Evolutionary conservation across 2,888 invertebrate species (phyloP), one percentile per base, ranked within the genome.

Genomic region (Oscheius myriophilus): DNA sequence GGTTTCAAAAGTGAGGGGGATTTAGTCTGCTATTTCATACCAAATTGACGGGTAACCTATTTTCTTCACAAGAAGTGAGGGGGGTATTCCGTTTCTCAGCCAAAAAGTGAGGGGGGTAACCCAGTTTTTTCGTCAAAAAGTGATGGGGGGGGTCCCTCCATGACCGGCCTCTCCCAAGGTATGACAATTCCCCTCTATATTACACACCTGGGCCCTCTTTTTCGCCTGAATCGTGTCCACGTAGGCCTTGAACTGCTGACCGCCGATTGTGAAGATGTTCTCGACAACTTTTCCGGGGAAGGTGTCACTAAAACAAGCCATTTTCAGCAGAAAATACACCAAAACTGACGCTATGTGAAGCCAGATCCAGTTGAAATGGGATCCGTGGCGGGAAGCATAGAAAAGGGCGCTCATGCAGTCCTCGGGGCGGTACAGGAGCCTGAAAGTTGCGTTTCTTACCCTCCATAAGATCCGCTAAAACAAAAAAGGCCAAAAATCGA

Each of bases 351-450:
- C 77, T 46, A 79, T 75, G 52, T 79, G 76, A 6, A 75, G 63
- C 77, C 77, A 79, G 53, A 79, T 72, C 79, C 79, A 79, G 55
- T 69, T 73, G 55, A 79, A 79, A 51, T 79, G 71, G 0, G 52
- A 46, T 11, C 79, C 79, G 43, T 75, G 70, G 11, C 76, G 54
- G 45, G 71, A 75, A 1, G 72, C 67, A 16, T 76, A 73, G 43
- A 79, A 78, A 11, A 79, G 42, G 3, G 61, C 58, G 26, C 57
- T 65, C 74, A 79, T 73, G 25, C 79, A 79, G 14, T 57, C 51
- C 9, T 74, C 76, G 0, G 77, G 69, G 39, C 46, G 61, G 25
- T 68, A 33, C 2, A 57, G 18, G 0, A 79, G 42, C 33, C 74
- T 75, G 25, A 64, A 72, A 26, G 3, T 9, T 33, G 33, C 33